Evolutionary conservation across 92 coral and sea anemone species (phyloP), one percentile per base, ranked within the genome.

Genomic region (Palythoa grandiflora): DNA sequence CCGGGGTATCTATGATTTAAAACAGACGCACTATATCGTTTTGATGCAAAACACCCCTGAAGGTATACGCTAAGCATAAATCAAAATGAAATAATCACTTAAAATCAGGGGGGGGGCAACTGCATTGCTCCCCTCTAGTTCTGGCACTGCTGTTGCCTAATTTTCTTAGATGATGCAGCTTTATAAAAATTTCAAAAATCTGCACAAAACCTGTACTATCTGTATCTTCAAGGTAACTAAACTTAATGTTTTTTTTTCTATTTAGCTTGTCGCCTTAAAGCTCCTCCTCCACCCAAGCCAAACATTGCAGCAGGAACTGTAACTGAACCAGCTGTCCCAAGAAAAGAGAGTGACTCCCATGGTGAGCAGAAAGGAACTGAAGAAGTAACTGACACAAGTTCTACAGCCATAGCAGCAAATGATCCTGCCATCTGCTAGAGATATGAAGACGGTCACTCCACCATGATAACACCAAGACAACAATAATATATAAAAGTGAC

Each of bases 201-300:
- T 0, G 28, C 28, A 28, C 28, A 28, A 28, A 28, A 28, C 28
- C 28, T 28, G 28, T 28, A 28, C 0, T 40, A 40, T 40, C 50
- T 55, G 61, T 55, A 6, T 55, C 1, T 11, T 55, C 0, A 55
- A 55, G 61, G 12, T 55, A 5, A 54, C 60, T 8, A 9, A 54
- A 54, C 3, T 55, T 55, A 15, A 11, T 11, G 14, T 0, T 11
- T 63, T 63, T 9, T 63, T n/a, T 63, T 16, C 6, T 63, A n/a
- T 63, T 63, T 19, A 63, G 70, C 70, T 63, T 63, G 70, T 35
- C 70, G 70, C n/a, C 35, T 63, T 4, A 63, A 63, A 63, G 70
- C 70, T 17, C 70, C 16, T 2, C 55, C 61, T 11, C 70, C 70
- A 63, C 70, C 70, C 70, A 63, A 63, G 70, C 70, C 28, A 63